Conservation (phyloP, 2,888 invertebrate genomes). For the Sinhomidia bicolor region DNA sequence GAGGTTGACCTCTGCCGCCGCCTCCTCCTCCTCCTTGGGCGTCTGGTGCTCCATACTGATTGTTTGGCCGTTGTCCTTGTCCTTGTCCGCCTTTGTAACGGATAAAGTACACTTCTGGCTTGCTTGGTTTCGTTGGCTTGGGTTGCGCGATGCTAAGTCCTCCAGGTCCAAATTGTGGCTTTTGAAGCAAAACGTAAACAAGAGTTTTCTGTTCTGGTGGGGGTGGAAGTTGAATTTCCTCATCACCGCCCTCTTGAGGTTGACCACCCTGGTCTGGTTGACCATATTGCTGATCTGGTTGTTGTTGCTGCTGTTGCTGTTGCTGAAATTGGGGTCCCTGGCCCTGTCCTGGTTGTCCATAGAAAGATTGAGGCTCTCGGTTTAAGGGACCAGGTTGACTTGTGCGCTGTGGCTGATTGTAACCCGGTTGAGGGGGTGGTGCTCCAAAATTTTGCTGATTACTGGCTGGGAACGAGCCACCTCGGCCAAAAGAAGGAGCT, state of each 20-base stretch:
- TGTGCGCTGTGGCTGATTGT: constrained; percentile 61
- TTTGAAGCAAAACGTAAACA: constrained; percentile 91
- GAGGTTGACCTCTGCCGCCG: no score
- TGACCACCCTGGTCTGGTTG: constrained; percentile 85
- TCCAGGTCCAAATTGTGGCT: constrained; percentile 88
- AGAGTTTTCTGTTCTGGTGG: constrained; percentile 77
- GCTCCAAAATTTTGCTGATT: not conserved
- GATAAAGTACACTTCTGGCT: constrained; percentile 89
- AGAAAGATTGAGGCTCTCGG: constrained; percentile 56
- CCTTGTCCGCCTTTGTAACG: constrained; percentile 86
- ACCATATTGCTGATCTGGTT: constrained; percentile 81
- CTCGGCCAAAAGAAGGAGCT: constrained; percentile 54
- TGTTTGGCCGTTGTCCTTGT: constrained; percentile 81
- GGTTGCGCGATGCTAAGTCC: constrained; percentile 91
- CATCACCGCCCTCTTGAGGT: constrained; percentile 87
- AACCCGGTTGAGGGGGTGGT: not conserved
- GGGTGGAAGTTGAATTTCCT: constrained; percentile 79
- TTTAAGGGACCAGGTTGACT: constrained; percentile 43
- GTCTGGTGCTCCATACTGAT: constrained; percentile 61
- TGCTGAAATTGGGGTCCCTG: constrained; percentile 86
- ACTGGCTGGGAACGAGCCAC: constrained; percentile 1
- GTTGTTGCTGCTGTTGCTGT: constrained; percentile 83
- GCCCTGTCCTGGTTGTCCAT: constrained; percentile 79
- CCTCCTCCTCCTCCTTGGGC: constrained; percentile 60
- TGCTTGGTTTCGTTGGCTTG: constrained; percentile 74